Base-by-base conservation (phyloP, 2,113 vertebrate species). In the Leptodactylus fuscus region DNA sequence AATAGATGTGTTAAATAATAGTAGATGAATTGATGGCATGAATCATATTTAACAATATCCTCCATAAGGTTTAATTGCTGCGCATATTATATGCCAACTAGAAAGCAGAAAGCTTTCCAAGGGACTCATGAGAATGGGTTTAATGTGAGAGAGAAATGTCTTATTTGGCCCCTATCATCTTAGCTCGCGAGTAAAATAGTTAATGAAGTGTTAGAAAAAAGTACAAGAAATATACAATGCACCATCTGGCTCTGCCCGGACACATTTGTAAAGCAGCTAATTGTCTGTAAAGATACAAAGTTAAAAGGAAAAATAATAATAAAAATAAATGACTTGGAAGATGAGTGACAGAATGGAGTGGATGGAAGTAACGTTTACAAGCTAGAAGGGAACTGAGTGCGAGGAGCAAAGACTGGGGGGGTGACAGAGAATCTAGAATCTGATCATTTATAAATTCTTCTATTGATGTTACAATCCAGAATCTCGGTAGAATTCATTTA, bases 231-330 rank as follows among this genome's bases (percentile, higher is more conserved):
- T 70, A 82, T 82, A 82, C 49, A 70, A 44, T 70, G 44, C 70
- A 70, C 81, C 81, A 82, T 82, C 81, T 82, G 81, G 81, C 53
- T 51, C 81, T 82, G 81, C 81, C 62, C 51, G 69, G 70, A 44
- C 27, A 49, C 49, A 58, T 48, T 46, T 81, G 27, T 65, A 41
- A 81, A 10, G 60, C 58, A 48, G 27, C 27, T 67, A 67, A 67
- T 81, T 81, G 60, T 36, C 55, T 16, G 27, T 16, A 46, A 29
- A 27, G 18, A 51, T 51, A 51, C 5, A 1, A 20, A 20, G 49
- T 16, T 20, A 51, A 20, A 51, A 51, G 8, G 3, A 18, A 2
- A 2, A 51, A 51, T 51, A 20, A 51, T 20, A 51, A 51, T 51
- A 8, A 51, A 18, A 51, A 18, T 16, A 20, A 51, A 18, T 51